A percentile compares a stretch with the other conserved stretches of the same genome.
phyloP scores from a whole-genome alignment of 2,797 vertebrate species.

The Cossypha niveicapilla region DNA sequence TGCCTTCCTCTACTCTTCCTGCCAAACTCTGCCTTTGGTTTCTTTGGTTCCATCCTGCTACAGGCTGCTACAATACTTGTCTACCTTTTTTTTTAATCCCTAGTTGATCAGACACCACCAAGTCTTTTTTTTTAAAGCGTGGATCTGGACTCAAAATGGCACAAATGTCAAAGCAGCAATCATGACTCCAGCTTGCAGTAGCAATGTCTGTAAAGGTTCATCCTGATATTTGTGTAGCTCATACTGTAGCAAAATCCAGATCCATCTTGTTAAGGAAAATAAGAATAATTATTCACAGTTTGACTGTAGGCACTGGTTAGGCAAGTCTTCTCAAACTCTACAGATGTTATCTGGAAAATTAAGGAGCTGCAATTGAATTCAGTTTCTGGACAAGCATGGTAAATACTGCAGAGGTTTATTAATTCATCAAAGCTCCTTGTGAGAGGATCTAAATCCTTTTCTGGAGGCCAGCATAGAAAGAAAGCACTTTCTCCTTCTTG shows the following conservation, averaged over 20 bases:
- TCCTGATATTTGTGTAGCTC: not conserved
- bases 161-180: not conserved
- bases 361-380: not conserved
- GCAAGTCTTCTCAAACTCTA: conserved; percentile 41
- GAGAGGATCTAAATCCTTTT: conserved; percentile 14
- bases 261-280: conserved; percentile 17
- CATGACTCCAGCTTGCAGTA: not conserved
- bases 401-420: conserved; percentile 25
- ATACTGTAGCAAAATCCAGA: conserved; percentile 6
- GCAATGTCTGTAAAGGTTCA: not conserved
- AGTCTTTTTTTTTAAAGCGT: not conserved
- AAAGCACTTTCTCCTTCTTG: conserved; percentile 5
- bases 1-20: not conserved
- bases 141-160: not conserved
- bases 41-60: not conserved
- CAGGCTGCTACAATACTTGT: not conserved
- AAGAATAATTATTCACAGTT: conserved; percentile 18
- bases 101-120: not conserved
- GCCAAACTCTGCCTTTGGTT: not conserved
- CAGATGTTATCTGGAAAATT: conserved; percentile 59
- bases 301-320: conserved; percentile 35
- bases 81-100: not conserved
- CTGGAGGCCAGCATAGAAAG: not conserved
- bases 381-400: conserved; percentile 30
- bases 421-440: not conserved